Evolutionary conservation across 2,888 invertebrate genomes (phyloP), one percentile per base, ranked within the genome.

Genomic region (Brachypterus glaber): DNA sequence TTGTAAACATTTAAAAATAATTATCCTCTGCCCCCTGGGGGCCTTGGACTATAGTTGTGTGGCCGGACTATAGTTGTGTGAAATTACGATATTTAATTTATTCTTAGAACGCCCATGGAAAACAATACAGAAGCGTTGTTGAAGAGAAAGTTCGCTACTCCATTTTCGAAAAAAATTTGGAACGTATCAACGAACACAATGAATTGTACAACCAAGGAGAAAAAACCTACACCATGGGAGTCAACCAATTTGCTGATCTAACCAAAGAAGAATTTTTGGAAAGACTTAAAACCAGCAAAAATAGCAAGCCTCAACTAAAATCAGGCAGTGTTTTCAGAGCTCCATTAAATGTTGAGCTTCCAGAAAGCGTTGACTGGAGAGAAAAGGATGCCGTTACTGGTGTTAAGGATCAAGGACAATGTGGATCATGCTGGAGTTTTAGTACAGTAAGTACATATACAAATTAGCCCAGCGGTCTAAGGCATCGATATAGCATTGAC

Each of bases 321-420:
- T 36, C 86, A 53, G 79, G 77, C 56, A 79, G 82, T 46, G 87
- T 87, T 67, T 84, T 86, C 61, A 68, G 73, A 1, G 46, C 54
- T 8, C 62, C 60, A 1, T 62, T 77, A 59, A 81, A 80, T 54
- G 1, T 65, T 13, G 45, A 59, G 5, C 26, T 67, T 4, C 69
- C 71, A 0, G 48, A 57, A 1, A 17, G 40, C 3, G 60, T 72
- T 8, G 72, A 73, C 52, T 73, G 73, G 73, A 60, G 71, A 39
- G 41, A 52, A 2, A 49, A 67, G 33, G 70, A 70, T 9, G 67
- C 67, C 38, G 72, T 73, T 2, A 72, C 72, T 4, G 63, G 64
- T 1, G 64, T 72, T 3, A 72, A 72, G 50, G 58, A 72, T 46
- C 71, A 73, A 59, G 69, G 72, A 5, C 63, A 67, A 15, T 77